Conservation (phyloP, 2,797 vertebrate genomes). For the Tapera naevia region DNA sequence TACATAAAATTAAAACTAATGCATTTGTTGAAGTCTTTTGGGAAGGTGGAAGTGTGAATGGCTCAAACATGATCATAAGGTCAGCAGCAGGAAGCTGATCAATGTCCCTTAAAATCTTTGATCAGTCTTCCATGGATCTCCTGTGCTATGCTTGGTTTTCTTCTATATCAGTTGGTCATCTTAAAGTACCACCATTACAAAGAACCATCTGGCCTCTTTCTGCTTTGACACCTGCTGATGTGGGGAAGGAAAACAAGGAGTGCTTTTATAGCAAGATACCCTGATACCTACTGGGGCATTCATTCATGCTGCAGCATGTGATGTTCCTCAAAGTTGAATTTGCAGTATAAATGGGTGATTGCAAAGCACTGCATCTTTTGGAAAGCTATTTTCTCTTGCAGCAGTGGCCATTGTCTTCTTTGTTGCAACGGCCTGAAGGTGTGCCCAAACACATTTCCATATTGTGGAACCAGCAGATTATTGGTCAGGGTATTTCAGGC, state of each 20-base stretch:
- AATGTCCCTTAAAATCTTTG: constrained; percentile 11
- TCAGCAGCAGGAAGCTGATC: neutral
- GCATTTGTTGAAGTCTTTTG: neutral
- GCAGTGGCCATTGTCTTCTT: neutral
- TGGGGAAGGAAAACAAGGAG: neutral
- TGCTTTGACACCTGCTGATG: neutral
- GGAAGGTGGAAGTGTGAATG: neutral
- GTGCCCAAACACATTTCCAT: neutral
- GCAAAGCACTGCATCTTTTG: neutral
- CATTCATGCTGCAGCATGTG: neutral
- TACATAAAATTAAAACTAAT: neutral
- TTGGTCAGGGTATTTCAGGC: neutral
- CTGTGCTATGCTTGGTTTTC: neutral
- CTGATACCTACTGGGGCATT: neutral
- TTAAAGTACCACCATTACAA: neutral
- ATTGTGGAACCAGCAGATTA: neutral
- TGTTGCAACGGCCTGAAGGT: neutral
- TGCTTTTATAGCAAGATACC: neutral
- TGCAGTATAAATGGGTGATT: neutral
- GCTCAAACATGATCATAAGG: neutral
- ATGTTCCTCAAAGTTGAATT: neutral
- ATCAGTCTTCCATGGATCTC: neutral
- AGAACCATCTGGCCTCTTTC: neutral
- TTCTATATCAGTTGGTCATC: neutral
- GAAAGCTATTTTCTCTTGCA: neutral